phyloP scores from a whole-genome alignment of 2,797 vertebrate genomes.

The Peromyscus attwateri region DNA sequence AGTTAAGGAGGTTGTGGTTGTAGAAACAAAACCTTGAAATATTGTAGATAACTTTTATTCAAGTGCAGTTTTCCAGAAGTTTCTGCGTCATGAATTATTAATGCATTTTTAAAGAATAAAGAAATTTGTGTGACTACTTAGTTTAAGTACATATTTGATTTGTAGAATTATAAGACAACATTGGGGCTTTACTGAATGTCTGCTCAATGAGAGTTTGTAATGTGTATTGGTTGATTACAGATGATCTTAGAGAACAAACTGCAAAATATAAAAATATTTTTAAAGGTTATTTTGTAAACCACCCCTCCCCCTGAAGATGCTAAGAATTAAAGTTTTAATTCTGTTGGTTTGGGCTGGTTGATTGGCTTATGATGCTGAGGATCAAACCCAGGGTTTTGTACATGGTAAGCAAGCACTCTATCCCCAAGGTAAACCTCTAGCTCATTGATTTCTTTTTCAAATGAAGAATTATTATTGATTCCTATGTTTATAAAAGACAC shows the following conservation, averaged over 20 bases:
- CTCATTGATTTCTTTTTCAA: not conserved
- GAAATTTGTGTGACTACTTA: slow-evolving; percentile 28
- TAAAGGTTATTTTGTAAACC: not conserved
- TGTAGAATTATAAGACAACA: not conserved
- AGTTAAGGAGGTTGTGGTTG: not conserved
- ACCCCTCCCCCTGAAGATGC: not conserved
- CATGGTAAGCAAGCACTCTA: not conserved
- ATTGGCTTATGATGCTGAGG: not conserved
- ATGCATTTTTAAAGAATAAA: not conserved
- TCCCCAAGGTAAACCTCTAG: not conserved
- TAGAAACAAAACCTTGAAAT: slow-evolving; percentile 18
- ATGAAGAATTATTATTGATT: not conserved
- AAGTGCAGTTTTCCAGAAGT: slow-evolving; percentile 15
- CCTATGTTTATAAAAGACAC: slow-evolving; percentile 37
- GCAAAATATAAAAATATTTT: slow-evolving; percentile 26
- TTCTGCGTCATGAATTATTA: slow-evolving; percentile 15
- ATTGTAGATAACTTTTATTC: slow-evolving; percentile 5
- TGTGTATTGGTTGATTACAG: not conserved
- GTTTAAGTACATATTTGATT: slow-evolving; percentile 33
- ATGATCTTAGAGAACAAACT: slow-evolving; percentile 44
- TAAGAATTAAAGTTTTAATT: slow-evolving; percentile 22
- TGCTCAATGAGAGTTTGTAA: slow-evolving; percentile 8
- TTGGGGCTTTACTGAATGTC: not conserved
- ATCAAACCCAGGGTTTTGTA: not conserved
- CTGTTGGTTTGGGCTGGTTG: slow-evolving; percentile 2